Conservation (phyloP, 1,140 invertebrate species). For the Macrocentrus cingulum region DNA sequence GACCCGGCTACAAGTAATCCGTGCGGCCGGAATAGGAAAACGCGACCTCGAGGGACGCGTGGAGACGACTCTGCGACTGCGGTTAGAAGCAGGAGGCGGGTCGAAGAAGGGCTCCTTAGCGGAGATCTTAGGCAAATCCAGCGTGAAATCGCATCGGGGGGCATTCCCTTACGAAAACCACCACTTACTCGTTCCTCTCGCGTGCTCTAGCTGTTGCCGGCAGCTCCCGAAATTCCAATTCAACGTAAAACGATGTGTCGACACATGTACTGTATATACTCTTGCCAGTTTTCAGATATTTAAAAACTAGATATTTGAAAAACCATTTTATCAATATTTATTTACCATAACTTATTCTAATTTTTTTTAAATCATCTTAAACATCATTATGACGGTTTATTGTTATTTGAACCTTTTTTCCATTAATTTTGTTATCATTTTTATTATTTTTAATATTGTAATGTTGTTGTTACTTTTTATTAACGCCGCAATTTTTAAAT, state of each 20-base stretch:
- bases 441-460: too few species aligned
- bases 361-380: too few species aligned
- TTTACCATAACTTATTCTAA: too few species aligned
- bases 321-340: too few species aligned
- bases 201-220: background rate
- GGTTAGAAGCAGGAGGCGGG: slow-evolving; percentile 37
- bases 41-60: slow-evolving; percentile 11
- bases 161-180: slow-evolving; percentile 52
- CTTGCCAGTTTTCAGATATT: too few species aligned
- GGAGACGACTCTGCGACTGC: slow-evolving; percentile 29
- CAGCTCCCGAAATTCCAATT: background rate
- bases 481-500: too few species aligned
- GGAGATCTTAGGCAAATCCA: slow-evolving; percentile 60
- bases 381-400: too few species aligned
- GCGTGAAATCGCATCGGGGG: slow-evolving; percentile 59
- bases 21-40: background rate
- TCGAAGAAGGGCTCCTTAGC: slow-evolving; percentile 53
- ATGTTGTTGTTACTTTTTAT: too few species aligned
- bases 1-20: background rate
- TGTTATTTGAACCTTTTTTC: too few species aligned
- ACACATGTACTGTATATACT: too few species aligned
- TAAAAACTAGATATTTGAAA: too few species aligned
- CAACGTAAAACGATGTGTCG: background rate
- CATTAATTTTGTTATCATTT: too few species aligned
- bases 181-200: slow-evolving; percentile 54